These are phyloP conservation scores for Neotoxoptera formosana DNA, from an alignment of 1,140 invertebrate genomes.

Conservation along the genomic window DNA sequence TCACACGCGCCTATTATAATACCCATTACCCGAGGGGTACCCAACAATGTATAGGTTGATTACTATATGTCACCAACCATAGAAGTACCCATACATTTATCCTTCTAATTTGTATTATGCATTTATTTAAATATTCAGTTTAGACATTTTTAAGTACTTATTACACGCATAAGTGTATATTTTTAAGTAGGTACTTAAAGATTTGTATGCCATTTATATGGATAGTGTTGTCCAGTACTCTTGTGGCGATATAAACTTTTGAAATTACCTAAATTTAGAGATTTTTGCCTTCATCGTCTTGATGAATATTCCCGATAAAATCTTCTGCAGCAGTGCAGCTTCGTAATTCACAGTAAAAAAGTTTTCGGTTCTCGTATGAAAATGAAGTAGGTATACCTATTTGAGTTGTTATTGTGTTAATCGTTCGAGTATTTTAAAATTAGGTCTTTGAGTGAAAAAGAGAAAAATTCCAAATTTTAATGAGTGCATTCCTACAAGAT, in stretches of 20 bases:
- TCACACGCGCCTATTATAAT: no score
- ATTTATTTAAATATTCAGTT: background rate
- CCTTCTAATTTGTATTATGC: background rate
- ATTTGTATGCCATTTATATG: accelerated
- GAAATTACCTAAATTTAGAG: no score
- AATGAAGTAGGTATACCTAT: background rate
- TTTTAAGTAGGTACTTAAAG: background rate
- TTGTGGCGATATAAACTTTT: no score
- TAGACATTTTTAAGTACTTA: background rate
- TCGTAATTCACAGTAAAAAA: background rate
- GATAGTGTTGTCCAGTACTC: no score
- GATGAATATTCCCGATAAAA: no score
- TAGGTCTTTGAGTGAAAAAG: background rate
- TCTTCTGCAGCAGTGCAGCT: background rate
- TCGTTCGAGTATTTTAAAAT: background rate
- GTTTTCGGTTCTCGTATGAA: background rate
- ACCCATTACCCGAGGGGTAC: no score
- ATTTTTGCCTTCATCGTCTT: background rate
- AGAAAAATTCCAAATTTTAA: background rate
- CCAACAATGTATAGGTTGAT: no score
- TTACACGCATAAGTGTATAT: background rate
- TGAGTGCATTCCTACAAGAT: background rate
- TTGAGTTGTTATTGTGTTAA: background rate
- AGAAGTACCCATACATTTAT: background rate
- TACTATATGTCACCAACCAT: background rate